Conservation (phyloP, 2,113 vertebrate species). For the Megaleporinus macrocephalus region DNA sequence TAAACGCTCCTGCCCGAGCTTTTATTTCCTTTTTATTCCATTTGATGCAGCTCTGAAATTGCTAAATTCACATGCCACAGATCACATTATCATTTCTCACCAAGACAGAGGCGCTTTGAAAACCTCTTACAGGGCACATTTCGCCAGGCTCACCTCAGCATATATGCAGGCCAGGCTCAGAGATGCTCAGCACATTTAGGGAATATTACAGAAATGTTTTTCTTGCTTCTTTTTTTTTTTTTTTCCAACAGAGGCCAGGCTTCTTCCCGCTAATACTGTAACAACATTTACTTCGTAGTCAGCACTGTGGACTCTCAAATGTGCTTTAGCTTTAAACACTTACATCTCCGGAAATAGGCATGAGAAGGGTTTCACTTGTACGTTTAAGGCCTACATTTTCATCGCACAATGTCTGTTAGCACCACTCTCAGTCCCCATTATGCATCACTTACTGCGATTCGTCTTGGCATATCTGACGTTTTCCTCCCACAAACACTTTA, state of each 20-base stretch:
- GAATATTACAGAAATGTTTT: constrained; percentile 28
- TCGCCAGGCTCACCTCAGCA: constrained; percentile 45
- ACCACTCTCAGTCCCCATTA: background rate
- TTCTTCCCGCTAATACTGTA: constrained; percentile 27
- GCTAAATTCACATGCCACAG: constrained; percentile 43
- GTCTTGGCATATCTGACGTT: background rate
- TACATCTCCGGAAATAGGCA: constrained; percentile 14
- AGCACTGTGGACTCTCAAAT: constrained; percentile 28
- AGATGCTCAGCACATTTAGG: constrained; percentile 45
- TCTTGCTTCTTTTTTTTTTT: background rate
- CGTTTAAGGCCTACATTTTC: background rate
- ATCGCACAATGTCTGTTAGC: background rate
- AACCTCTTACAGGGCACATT: constrained; percentile 53
- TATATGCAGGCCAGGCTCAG: constrained; percentile 33
- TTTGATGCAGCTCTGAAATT: constrained; percentile 46
- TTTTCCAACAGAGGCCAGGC: constrained; percentile 12
- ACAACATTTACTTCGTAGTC: constrained; percentile 37
- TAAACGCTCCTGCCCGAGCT: constrained; percentile 49
- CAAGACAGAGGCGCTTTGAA: constrained; percentile 39
- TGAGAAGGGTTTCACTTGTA: constrained; percentile 25
- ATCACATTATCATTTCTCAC: constrained; percentile 35
- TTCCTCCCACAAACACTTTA: background rate
- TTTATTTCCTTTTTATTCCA: constrained; percentile 54
- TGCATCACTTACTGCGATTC: background rate
- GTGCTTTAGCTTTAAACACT: constrained; percentile 1